phyloP scores from a whole-genome alignment of 2,888 invertebrate species.

The Lepidonotus clava region DNA sequence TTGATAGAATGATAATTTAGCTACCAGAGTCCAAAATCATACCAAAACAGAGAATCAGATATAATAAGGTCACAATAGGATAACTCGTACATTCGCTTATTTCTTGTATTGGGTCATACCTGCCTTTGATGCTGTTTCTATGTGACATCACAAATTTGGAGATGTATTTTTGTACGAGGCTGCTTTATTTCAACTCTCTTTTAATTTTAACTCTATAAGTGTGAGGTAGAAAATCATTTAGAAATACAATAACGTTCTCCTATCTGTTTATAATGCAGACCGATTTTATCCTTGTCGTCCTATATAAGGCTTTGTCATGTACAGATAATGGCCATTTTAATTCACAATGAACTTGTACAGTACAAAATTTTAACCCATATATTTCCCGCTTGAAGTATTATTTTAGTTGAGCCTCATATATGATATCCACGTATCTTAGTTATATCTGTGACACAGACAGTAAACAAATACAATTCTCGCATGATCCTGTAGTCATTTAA shows the following conservation, averaged over 20 bases:
- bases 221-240: slow-evolving; percentile 16
- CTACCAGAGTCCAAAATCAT: slow-evolving; percentile 25
- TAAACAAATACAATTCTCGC: background rate
- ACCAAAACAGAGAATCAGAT: background rate
- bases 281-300: slow-evolving; percentile 35
- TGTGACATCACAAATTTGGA: slow-evolving; percentile 45
- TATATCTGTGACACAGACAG: background rate
- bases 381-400: slow-evolving; percentile 50
- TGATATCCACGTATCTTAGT: slow-evolving; percentile 40
- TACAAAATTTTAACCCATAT: slow-evolving; percentile 31
- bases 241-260: background rate
- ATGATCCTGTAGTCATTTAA: slow-evolving; percentile 23
- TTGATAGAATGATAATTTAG: background rate
- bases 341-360: slow-evolving; percentile 45
- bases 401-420: slow-evolving; percentile 45
- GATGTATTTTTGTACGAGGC: slow-evolving; percentile 54
- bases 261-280: slow-evolving; percentile 13
- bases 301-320: slow-evolving; percentile 12
- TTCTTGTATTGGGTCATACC: slow-evolving; percentile 38
- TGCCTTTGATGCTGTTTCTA: slow-evolving; percentile 54
- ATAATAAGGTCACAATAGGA: slow-evolving; percentile 18
- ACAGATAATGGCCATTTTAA: slow-evolving; percentile 19
- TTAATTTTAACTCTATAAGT: slow-evolving; percentile 28
- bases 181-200: slow-evolving; percentile 43
- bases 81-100: slow-evolving; percentile 6